Evolutionary conservation across 1,140 invertebrate species (phyloP), one percentile per base, ranked within the genome.

Genomic region (Rhopalosiphum maidis): DNA sequence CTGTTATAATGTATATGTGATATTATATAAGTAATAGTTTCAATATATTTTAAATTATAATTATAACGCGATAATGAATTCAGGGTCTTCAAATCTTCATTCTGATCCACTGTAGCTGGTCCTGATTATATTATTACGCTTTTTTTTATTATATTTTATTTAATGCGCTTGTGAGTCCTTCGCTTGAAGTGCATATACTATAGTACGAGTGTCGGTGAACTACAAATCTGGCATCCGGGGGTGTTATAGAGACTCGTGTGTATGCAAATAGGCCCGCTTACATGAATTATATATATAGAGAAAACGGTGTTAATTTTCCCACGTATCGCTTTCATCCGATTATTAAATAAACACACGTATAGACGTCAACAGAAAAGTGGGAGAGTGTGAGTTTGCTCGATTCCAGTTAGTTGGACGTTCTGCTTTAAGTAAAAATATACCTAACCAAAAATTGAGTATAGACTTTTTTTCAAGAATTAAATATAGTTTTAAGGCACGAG

Each of bases 261-360:
- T 93, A 93, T 93, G 91, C 91, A 86, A 93, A 93, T 86, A 91
- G 77, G 82, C 82, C 22, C 82, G 91, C 48, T 93, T 86, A 93
- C 77, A 93, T 93, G 91, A 93, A 93, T 93, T 85, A 93, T 93
- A 93, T 86, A 93, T 86, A 86, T 43, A 55, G 82, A 55, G 91
- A 93, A 93, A 93, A 93, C 37, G 37, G 91, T 93, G 91, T 93
- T 93, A 86, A 93, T 93, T 93, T 93, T 93, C 91, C 91, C 91
- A 93, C 91, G 91, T 93, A 86, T 93, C 48, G 82, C 91, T 48
- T 55, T 93, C 91, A 93, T 93, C 91, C 91, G 91, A 93, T 93
- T 93, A 93, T 93, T 86, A 93, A 92, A 86, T 93, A 93, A 93
- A 93, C 82, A 93, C 35, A 15, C 88, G 30, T 37, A 55, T 35